These are phyloP conservation scores for Myotis vivesi DNA, from an alignment of 2,797 vertebrate species.

Conservation along the genomic window DNA sequence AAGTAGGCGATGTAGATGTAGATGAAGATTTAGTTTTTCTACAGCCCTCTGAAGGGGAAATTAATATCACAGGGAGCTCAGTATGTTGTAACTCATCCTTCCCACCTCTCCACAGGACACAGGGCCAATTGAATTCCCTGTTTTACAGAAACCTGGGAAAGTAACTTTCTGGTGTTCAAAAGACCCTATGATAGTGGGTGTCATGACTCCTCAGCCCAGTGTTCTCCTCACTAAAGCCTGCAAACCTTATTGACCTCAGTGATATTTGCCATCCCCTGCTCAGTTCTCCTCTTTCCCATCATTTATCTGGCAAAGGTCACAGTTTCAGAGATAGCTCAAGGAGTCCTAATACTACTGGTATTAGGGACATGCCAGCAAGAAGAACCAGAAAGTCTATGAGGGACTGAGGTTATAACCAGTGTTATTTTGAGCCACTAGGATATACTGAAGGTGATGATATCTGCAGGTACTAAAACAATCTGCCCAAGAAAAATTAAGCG, in stretches of 20 bases:
- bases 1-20: not conserved
- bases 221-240: not conserved
- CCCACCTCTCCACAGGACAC: not conserved
- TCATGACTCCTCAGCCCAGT: not conserved
- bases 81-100: not conserved
- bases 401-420: not conserved
- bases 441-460: not conserved
- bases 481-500: not conserved
- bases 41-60: not conserved
- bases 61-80: not conserved
- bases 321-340: not conserved
- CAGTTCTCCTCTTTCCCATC: not conserved
- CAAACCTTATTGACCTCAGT: not conserved
- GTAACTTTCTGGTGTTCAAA: not conserved
- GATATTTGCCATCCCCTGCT: not conserved
- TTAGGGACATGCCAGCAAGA: not conserved
- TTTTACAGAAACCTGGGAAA: not conserved
- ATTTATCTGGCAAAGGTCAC: not conserved
- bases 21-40: not conserved
- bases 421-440: not conserved
- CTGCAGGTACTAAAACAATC: not conserved
- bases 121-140: not conserved
- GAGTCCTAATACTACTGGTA: not conserved
- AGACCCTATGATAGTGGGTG: not conserved
- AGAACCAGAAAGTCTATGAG: not conserved